Evolutionary conservation across 1,140 invertebrate species (phyloP).

Genomic region (Drosophila pandora): DNA sequence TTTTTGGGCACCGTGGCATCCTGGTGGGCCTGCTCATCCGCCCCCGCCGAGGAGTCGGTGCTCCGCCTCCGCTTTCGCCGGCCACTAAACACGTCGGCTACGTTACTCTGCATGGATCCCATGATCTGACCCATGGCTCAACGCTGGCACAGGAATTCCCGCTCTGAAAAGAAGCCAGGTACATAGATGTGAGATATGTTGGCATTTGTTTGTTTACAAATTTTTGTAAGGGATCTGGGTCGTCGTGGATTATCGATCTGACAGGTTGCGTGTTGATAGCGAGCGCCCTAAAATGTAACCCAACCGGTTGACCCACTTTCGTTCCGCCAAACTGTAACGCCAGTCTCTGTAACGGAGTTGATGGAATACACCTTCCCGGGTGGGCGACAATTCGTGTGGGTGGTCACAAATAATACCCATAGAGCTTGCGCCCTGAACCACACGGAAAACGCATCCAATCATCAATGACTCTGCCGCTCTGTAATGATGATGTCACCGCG

Average conservation of each 20-base stretch:
- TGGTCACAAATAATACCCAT: conserved; percentile 9
- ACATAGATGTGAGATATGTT: neutral
- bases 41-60: conserved; percentile 48
- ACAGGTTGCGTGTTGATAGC: conserved; percentile 59
- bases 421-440: neutral
- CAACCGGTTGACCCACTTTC: conserved; percentile 62
- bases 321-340: conserved; percentile 14
- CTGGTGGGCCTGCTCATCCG: conserved; percentile 47
- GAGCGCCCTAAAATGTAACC: conserved; percentile 21
- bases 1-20: conserved; percentile 69
- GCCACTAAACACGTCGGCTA: conserved; percentile 65
- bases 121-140: conserved; percentile 72
- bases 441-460: conserved; percentile 24
- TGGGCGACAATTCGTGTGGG: conserved; percentile 23
- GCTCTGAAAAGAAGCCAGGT: conserved; percentile 1
- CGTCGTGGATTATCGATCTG: conserved; percentile 37
- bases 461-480: conserved; percentile 16
- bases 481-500: conserved; percentile 61
- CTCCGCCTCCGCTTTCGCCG: conserved; percentile 75
- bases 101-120: conserved; percentile 66
- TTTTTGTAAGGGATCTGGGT: conserved; percentile 5
- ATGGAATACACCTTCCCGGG: conserved; percentile 14
- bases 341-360: conserved; percentile 11
- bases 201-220: neutral
- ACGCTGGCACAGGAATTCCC: neutral